Evolutionary conservation across 2,113 vertebrate genomes (phyloP).

Genomic region (Pygoscelis antarcticus): DNA sequence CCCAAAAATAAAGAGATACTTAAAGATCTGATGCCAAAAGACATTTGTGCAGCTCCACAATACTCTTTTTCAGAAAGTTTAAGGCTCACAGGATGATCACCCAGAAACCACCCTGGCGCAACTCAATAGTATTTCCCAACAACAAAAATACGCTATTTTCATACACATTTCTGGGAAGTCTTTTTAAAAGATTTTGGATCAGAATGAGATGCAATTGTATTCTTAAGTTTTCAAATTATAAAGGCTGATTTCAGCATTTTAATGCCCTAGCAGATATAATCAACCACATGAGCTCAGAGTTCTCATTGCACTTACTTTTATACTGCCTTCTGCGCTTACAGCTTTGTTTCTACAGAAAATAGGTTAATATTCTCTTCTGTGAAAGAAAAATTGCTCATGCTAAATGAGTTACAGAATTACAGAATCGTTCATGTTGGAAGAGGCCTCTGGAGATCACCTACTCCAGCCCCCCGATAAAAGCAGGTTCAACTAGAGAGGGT

Average conservation of each 20-base stretch:
- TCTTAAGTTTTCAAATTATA: neutral
- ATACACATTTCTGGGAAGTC: neutral
- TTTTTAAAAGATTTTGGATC: neutral
- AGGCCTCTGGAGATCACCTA: neutral
- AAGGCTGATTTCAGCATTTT: neutral
- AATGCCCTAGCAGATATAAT: neutral
- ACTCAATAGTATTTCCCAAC: neutral
- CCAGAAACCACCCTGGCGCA: neutral
- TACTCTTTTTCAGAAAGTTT: neutral
- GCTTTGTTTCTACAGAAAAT: neutral
- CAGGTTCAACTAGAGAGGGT: neutral
- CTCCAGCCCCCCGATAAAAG: neutral
- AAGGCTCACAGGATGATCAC: neutral
- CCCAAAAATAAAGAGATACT: neutral
- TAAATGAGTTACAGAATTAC: neutral
- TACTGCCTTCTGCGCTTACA: neutral
- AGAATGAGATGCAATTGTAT: neutral
- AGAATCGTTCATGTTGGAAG: neutral
- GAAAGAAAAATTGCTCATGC: neutral
- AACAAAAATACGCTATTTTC: neutral
- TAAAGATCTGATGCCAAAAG: neutral
- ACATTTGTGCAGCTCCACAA: neutral
- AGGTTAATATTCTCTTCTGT: neutral
- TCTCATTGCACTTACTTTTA: neutral
- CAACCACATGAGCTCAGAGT: neutral